Evolutionary conservation across 1,140 invertebrate species (phyloP).

Genomic region (Bombus superbus): DNA sequence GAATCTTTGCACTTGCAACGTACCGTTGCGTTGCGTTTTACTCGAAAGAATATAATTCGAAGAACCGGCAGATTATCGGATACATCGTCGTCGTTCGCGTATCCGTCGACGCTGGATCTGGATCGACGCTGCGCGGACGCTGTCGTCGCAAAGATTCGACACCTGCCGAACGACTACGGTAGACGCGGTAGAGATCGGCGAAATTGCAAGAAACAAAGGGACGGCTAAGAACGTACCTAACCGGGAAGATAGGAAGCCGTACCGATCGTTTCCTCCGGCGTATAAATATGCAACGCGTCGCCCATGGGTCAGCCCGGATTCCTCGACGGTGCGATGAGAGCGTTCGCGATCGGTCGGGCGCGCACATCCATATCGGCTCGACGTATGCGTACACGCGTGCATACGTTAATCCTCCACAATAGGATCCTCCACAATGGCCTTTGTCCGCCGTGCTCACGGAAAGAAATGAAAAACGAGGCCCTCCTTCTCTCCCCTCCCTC

Average conservation of each 20-base stretch:
- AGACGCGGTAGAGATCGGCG: too few species aligned
- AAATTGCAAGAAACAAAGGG: neutral
- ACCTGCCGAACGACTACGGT: too few species aligned
- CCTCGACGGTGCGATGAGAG: conserved; percentile 36
- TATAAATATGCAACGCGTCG: conserved; percentile 70
- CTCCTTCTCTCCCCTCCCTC: conserved; percentile 18
- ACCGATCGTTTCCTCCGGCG: conserved; percentile 64
- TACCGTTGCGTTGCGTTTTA: too few species aligned
- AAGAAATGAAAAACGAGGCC: conserved; percentile 72
- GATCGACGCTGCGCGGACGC: too few species aligned
- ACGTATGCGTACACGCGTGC: conserved; percentile 47
- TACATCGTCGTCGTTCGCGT: too few species aligned
- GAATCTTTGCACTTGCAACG: neutral
- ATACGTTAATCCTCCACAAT: conserved; percentile 72
- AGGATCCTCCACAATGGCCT: conserved; percentile 72
- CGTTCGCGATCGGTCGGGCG: neutral
- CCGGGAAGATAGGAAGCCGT: neutral
- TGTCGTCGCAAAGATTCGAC: too few species aligned
- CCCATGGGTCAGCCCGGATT: conserved; percentile 68
- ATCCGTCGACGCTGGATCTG: too few species aligned
- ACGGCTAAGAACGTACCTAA: neutral
- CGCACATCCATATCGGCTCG: conserved; percentile 24
- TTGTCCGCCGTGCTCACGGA: conserved; percentile 68
- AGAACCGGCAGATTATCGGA: too few species aligned
- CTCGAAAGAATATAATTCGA: too few species aligned